A percentile compares a stretch with the other conserved stretches of the same genome.
Evolutionary conservation across 1,140 invertebrate genomes (phyloP).

Genomic region (Antheraea pernyi): DNA sequence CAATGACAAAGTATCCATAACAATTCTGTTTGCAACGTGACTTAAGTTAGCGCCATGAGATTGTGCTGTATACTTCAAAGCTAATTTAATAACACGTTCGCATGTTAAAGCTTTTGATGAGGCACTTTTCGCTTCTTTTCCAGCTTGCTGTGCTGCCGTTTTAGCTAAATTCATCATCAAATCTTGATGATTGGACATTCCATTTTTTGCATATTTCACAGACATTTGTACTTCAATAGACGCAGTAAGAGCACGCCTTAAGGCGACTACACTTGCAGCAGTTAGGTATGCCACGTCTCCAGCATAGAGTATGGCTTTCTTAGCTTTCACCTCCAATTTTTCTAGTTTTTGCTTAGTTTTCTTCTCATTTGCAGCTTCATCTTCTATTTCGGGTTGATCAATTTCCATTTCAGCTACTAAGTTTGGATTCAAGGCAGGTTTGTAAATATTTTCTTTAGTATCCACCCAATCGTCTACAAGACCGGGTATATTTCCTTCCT

Average conservation of each 20-base stretch:
- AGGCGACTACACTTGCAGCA: constrained; percentile 66
- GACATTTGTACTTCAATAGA: constrained; percentile 74
- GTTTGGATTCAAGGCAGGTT: constrained; percentile 48
- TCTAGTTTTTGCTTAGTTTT: constrained; percentile 62
- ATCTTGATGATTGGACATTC: constrained; percentile 70
- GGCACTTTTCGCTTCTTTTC: constrained; percentile 69
- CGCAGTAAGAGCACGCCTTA: constrained; percentile 65
- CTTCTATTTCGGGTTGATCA: constrained; percentile 56
- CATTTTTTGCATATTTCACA: constrained; percentile 64
- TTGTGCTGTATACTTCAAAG: constrained; percentile 71
- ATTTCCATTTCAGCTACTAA: constrained; percentile 63
- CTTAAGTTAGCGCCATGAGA: constrained; percentile 63
- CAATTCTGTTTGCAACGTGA: constrained; percentile 66
- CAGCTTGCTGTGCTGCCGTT: constrained; percentile 69
- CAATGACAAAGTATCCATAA: constrained; percentile 70
- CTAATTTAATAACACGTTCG: constrained; percentile 64
- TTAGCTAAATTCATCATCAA: constrained; percentile 74
- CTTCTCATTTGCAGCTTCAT: constrained; percentile 53
- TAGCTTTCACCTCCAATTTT: constrained; percentile 61
- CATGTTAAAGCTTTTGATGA: constrained; percentile 65
- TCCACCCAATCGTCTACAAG: constrained; percentile 62
- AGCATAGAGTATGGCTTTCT: constrained; percentile 68
- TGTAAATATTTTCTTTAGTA: constrained; percentile 49
- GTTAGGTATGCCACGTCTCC: constrained; percentile 70
- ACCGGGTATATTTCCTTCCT: constrained; percentile 48